Percentiles rank a stretch among this genome's conserved stretches.
phyloP scores from a whole-genome alignment of 30 jellyfish, hydroid and myxozoan genomes.

The Catostylus mosaicus region DNA sequence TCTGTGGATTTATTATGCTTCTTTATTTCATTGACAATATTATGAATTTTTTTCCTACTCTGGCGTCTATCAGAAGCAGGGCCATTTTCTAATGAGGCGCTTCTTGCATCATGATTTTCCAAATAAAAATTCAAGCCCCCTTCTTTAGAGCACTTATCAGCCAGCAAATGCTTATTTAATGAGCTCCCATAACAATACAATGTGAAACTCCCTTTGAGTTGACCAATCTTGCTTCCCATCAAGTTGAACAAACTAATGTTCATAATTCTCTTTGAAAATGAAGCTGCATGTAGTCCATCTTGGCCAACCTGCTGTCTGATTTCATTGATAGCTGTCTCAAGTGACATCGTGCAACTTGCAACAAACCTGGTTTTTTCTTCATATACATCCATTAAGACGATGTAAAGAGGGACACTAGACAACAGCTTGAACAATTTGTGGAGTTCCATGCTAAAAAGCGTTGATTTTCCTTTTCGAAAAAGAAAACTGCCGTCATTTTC shows the following conservation, averaged over 20 bases:
- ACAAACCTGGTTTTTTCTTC: conserved; percentile 17
- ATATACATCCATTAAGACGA: conserved; percentile 30
- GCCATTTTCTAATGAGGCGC: not conserved
- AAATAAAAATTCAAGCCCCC: not conserved
- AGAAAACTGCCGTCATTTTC: conserved; percentile 16
- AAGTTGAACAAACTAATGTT: conserved; percentile 24
- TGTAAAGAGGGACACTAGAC: conserved; percentile 36
- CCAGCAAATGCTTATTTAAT: conserved; percentile 23
- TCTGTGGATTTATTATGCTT: conserved; percentile 14
- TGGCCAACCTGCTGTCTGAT: not conserved
- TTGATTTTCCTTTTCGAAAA: conserved; percentile 53
- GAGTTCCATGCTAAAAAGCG: conserved; percentile 53
- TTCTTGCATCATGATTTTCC: not conserved
- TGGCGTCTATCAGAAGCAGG: not conserved
- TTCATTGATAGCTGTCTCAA: conserved; percentile 40
- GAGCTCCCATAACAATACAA: conserved; percentile 59
- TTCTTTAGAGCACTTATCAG: not conserved
- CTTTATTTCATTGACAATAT: not conserved
- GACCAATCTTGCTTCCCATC: conserved; percentile 58
- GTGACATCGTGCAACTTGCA: conserved; percentile 61
- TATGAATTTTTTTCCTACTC: not conserved
- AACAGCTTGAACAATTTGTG: conserved; percentile 8
- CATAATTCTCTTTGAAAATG: conserved; percentile 10
- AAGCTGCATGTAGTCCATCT: not conserved
- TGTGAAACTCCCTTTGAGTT: conserved; percentile 8